A percentile compares a stretch with the other conserved stretches of the same genome.
These are phyloP conservation scores for Acipenser transmontanus DNA, from an alignment of 2,797 vertebrate genomes.

Conservation along the genomic window DNA sequence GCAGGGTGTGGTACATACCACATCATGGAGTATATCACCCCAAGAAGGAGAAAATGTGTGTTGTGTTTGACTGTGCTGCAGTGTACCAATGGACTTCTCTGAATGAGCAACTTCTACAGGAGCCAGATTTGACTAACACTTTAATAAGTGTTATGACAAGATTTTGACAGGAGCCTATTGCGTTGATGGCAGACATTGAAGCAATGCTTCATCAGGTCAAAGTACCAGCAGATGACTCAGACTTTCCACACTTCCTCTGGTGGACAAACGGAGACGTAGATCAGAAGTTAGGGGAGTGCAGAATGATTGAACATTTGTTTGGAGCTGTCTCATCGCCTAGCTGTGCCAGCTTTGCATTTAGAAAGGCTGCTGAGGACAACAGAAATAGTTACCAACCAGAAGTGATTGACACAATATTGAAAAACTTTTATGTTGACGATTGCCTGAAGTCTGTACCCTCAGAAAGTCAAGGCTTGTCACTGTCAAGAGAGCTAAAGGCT, in stretches of 20 bases:
- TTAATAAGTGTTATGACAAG: too few relatives aligned
- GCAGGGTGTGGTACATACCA: neutral
- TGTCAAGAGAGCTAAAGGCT: neutral
- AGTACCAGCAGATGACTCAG: too few relatives aligned
- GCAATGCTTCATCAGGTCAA: too few relatives aligned
- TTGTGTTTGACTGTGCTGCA: neutral
- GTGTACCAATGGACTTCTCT: neutral
- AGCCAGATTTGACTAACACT: neutral
- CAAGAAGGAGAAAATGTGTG: neutral
- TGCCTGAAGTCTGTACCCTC: conserved; percentile 4
- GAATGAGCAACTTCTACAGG: neutral
- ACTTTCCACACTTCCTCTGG: too few relatives aligned
- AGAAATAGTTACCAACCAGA: neutral
- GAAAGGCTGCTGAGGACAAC: neutral
- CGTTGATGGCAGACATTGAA: neutral
- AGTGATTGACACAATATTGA: too few relatives aligned
- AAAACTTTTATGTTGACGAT: conserved; percentile 9
- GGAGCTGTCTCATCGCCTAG: neutral
- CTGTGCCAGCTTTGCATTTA: neutral
- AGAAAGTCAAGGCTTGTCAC: neutral
- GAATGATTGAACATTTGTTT: neutral
- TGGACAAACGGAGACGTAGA: too few relatives aligned
- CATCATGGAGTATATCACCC: neutral
- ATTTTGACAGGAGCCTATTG: neutral
- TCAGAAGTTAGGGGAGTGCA: neutral